phyloP scores from a whole-genome alignment of 2,888 invertebrate species.

The Heteromyza rotundicornis region DNA sequence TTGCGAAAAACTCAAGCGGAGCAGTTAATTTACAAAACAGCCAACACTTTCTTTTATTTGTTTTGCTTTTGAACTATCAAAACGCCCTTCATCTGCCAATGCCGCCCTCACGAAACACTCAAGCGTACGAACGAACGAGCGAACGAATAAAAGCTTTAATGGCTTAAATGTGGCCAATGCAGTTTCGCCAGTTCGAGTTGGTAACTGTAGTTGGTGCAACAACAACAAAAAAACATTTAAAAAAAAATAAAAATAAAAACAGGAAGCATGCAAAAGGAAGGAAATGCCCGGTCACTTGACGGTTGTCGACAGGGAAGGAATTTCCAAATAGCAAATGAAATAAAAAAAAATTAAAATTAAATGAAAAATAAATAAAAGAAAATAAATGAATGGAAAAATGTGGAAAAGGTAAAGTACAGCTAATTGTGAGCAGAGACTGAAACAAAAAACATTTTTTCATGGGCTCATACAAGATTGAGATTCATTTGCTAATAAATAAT shows the following conservation, averaged over 20 bases:
- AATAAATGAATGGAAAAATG: not conserved
- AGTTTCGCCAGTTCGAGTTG: not conserved
- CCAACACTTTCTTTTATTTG: not conserved
- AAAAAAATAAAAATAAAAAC: too few relatives aligned
- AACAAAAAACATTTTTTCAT: too few relatives aligned
- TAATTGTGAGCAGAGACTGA: too few relatives aligned
- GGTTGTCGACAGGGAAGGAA: not conserved
- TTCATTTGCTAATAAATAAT: too few relatives aligned
- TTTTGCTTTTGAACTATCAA: not conserved
- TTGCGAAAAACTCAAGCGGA: not conserved
- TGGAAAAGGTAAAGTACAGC: not conserved
- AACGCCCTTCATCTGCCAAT: too few relatives aligned
- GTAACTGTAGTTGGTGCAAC: too few relatives aligned
- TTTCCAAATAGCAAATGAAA: too few relatives aligned
- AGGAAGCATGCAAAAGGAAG: slow-evolving; percentile 13
- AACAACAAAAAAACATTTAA: too few relatives aligned
- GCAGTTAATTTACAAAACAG: slow-evolving; percentile 13
- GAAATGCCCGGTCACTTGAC: slow-evolving; percentile 17
- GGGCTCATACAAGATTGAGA: too few relatives aligned
- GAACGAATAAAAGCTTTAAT: slow-evolving; percentile 2
- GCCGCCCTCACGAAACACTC: too few relatives aligned
- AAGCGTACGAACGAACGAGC: not conserved
- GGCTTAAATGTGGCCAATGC: slow-evolving; percentile 14
- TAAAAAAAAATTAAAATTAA: too few relatives aligned
- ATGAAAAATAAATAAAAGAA: too few relatives aligned